phyloP scores from a whole-genome alignment of 2,113 vertebrate species.

The Pygathrix nemaeus region DNA sequence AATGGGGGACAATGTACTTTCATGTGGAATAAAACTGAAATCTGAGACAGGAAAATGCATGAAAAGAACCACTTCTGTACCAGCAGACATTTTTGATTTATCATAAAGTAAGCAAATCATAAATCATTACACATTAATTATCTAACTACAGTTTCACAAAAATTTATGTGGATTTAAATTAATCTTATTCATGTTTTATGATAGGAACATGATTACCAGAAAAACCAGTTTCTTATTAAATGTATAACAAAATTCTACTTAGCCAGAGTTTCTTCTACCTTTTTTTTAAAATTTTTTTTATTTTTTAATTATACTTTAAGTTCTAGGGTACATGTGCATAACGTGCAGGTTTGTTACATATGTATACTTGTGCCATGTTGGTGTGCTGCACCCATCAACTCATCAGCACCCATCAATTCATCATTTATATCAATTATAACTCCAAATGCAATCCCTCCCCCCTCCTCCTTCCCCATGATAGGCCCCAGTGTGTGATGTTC shows the following conservation, averaged over 20 bases:
- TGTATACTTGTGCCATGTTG: no score
- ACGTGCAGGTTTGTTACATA: no score
- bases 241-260: conserved; percentile 46
- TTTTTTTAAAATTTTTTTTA: no score
- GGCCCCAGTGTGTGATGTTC: no score
- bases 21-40: conserved; percentile 43
- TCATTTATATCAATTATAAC: no score
- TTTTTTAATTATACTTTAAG: no score
- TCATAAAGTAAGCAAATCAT: conserved; percentile 56
- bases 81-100: conserved; percentile 43
- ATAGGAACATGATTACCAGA: conserved; percentile 29
- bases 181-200: conserved; percentile 25
- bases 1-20: conserved; percentile 36
- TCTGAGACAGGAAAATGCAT: background rate
- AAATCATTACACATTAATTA: conserved; percentile 52
- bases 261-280: background rate
- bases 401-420: no score
- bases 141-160: conserved; percentile 41
- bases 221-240: conserved; percentile 41
- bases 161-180: conserved; percentile 46
- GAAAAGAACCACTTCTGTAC: conserved; percentile 46
- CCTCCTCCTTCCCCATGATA: no score
- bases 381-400: no score
- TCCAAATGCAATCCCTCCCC: no score
- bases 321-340: no score